Evolutionary conservation across 2,888 invertebrate species (phyloP), one percentile per base, ranked within the genome.

Genomic region (Trissolcus japonicus): DNA sequence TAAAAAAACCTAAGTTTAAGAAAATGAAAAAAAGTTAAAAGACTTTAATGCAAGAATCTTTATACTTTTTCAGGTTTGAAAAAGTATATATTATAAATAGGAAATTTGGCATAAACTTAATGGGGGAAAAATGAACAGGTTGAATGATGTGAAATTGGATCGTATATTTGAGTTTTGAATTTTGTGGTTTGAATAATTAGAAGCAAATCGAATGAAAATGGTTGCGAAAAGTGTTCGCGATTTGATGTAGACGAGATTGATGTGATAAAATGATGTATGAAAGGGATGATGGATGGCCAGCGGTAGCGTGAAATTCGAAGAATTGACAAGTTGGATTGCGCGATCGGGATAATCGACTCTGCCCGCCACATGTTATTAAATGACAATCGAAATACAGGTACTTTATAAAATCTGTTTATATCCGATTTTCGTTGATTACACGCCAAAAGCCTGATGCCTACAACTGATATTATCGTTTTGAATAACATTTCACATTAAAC

Each of bases 401-500:
- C 77, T 77, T 77, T 79, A 79, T 79, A 71, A 79, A 76, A 79
- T 71, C 76, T 60, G 74, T 71, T 76, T 77, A 72, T 79, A 78
- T 78, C 72, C 78, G 81, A 81, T 80, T 79, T 79, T 81, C 81
- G 81, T 78, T 80, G 82, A 80, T 81, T 80, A 80, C 74, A 78
- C 65, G 75, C 75, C 80, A 80, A 11, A 76, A 77, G 80, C 78
- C 76, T 79, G 81, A 78, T 74, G 73, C 75, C 65, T 72, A 71
- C 71, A 61, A 81, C 81, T 78, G 79, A 80, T 80, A 83, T 83
- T 83, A 84, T 81, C 80, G 81, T 80, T 78, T 79, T 78, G 78
- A 80, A 80, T 80, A 80, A 82, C 79, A 75, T 79, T 79, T 78
- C 80, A 75, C 79, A 78, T 79, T 81, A 81, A 81, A 80, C 79